These are phyloP conservation scores for Smittia sp. DNA, from an alignment of 2,888 invertebrate genomes.

Conservation along the genomic window DNA sequence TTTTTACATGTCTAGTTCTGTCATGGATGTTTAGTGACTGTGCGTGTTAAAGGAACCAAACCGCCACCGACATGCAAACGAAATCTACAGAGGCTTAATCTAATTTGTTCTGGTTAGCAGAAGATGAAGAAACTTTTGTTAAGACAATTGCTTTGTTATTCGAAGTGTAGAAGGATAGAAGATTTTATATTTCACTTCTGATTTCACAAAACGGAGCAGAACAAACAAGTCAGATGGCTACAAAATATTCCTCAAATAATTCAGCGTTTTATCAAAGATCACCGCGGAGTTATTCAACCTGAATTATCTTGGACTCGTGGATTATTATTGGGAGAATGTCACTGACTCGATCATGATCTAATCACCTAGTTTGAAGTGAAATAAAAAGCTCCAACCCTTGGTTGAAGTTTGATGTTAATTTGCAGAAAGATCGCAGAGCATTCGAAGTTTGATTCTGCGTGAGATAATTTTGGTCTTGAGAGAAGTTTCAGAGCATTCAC, in stretches of 20 bases:
- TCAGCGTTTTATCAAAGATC: no score
- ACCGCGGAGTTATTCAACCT: no score
- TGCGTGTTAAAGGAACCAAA: neutral
- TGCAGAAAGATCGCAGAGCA: neutral
- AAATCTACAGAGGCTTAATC: neutral
- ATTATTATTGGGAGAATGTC: no score
- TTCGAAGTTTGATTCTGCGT: neutral
- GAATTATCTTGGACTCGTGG: no score
- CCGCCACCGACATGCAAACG: neutral
- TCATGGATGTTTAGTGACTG: neutral
- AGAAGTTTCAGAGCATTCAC: neutral
- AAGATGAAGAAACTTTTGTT: constrained; percentile 23
- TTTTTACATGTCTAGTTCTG: neutral
- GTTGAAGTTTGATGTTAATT: neutral
- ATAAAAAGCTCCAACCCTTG: no score
- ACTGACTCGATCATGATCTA: no score
- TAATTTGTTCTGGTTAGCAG: neutral
- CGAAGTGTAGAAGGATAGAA: neutral
- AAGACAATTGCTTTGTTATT: neutral
- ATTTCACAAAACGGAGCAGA: no score
- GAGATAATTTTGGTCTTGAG: neutral
- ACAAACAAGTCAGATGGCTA: no score
- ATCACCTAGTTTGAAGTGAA: no score
- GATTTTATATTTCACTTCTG: no score
- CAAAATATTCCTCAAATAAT: no score